phyloP scores from a whole-genome alignment of 2,888 invertebrate genomes.

The Meghimatium bilineatum region DNA sequence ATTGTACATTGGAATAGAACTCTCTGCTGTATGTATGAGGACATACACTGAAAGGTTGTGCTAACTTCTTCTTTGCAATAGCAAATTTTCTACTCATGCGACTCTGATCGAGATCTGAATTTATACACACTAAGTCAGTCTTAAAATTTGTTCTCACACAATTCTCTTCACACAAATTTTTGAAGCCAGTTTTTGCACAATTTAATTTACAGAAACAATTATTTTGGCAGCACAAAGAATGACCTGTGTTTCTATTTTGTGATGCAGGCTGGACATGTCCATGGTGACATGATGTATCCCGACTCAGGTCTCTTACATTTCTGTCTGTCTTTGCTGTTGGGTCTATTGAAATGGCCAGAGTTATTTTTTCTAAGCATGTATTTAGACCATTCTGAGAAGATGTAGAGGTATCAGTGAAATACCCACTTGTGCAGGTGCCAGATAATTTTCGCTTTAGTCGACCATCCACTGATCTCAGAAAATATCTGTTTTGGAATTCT shows the following conservation, averaged over 20 bases:
- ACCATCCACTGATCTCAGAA: neutral
- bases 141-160: too few species aligned
- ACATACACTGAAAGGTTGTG: neutral
- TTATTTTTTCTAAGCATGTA: neutral
- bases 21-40: neutral
- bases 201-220: too few species aligned
- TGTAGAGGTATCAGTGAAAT: constrained; percentile 28
- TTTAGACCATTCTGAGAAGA: neutral
- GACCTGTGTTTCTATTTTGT: neutral
- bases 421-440: constrained; percentile 27
- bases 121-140: neutral
- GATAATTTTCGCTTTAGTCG: constrained; percentile 21
- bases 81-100: constrained; percentile 8
- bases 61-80: constrained; percentile 1
- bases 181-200: neutral
- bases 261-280: neutral
- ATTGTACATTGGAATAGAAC: neutral
- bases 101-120: neutral
- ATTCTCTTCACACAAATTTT: too few species aligned
- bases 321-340: neutral
- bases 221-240: neutral
- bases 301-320: neutral
- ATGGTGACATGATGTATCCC: neutral
- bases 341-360: neutral
- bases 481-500: too few species aligned